Base-by-base conservation (phyloP, 2,113 vertebrate genomes). In the Hyaena hyaena region DNA sequence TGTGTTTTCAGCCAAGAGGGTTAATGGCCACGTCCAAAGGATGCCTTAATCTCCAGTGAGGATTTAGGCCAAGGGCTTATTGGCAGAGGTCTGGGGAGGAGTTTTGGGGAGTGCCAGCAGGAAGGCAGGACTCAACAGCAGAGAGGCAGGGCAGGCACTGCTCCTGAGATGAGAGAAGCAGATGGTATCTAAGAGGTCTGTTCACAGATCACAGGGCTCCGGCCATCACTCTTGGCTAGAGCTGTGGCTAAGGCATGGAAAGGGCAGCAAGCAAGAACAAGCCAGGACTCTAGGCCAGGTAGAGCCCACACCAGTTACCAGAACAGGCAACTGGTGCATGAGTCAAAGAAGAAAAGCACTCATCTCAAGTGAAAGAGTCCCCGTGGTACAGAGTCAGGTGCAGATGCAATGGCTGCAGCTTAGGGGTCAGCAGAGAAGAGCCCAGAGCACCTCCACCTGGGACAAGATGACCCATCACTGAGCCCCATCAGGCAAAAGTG, bases 111-210 rank as follows among this genome's bases (percentile, higher is more conserved):
- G 15, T 43, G 26, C 45, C 85, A 77, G 53, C 43, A 85, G 82
- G 85, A 81, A 35, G 39, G 23, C 48, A 28, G 61, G 53, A 61
- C 76, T 33, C 45, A 33, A 21, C 26, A 77, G 58, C 87, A 58
- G 93, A 83, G 24, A 82, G 45, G 5, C 16, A 65, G 48, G n/a
- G 65, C 43, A 45, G 65, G 71, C 28, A 7, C 83, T 73, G 45
- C 73, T 84, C 28, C 48, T 0, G 4, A 43, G 77, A 50, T 21
- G 55, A 77, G 73, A 66, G 55, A 74, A 66, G 69, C 86, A 97
- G 96, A 90, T 58, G 76, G 91, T 50, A 53, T 85, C 77, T 88
- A 91, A 91, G 65, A 90, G 39, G 35, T 69, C 55, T 92, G 45
- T 82, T 65, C 55, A 15, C 24, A 33, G 28, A 79, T 88, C 4